These are phyloP conservation scores for Zhuqinia jingwanae DNA, from an alignment of 2,888 invertebrate species.

Conservation along the genomic window DNA sequence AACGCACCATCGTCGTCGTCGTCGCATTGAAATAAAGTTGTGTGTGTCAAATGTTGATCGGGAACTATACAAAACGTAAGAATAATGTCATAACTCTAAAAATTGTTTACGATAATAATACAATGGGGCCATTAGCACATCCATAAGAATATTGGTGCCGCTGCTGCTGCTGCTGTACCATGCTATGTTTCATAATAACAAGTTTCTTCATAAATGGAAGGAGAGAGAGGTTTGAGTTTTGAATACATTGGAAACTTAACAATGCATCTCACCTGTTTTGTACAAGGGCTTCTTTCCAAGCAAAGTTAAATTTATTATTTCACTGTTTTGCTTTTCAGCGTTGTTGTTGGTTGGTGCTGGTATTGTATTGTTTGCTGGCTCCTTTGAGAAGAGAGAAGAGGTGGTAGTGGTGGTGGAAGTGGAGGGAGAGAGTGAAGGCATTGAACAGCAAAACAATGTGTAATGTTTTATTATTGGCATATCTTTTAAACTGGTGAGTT, in stretches of 20 bases:
- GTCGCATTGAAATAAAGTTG: too few relatives aligned
- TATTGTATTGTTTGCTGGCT: constrained; percentile 10
- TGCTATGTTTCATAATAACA: not conserved
- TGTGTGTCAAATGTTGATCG: constrained; percentile 33
- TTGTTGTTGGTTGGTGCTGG: not conserved
- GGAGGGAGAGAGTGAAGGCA: constrained; percentile 10
- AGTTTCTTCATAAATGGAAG: not conserved
- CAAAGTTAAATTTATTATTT: constrained; percentile 24
- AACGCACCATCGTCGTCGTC: too few relatives aligned
- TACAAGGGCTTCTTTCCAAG: constrained; percentile 33
- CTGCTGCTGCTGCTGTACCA: too few relatives aligned
- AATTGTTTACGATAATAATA: constrained; percentile 50
- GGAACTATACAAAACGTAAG: constrained; percentile 47
- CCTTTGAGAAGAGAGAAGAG: not conserved
- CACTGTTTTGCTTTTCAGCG: constrained; percentile 23
- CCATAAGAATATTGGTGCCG: not conserved
- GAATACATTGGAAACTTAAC: constrained; percentile 41
- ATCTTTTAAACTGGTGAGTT: constrained; percentile 38
- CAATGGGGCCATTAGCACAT: constrained; percentile 66
- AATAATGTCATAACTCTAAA: constrained; percentile 53
- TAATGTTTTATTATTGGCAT: constrained; percentile 44
- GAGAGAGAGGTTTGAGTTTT: not conserved
- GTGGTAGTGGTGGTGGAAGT: not conserved
- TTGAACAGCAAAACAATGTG: constrained; percentile 48
- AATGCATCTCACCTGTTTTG: constrained; percentile 61